Percentiles rank a stretch among this genome's conserved stretches.
These are phyloP conservation scores for Botrylloides violaceus DNA, from an alignment of 23 tunicate species.

Conservation along the genomic window DNA sequence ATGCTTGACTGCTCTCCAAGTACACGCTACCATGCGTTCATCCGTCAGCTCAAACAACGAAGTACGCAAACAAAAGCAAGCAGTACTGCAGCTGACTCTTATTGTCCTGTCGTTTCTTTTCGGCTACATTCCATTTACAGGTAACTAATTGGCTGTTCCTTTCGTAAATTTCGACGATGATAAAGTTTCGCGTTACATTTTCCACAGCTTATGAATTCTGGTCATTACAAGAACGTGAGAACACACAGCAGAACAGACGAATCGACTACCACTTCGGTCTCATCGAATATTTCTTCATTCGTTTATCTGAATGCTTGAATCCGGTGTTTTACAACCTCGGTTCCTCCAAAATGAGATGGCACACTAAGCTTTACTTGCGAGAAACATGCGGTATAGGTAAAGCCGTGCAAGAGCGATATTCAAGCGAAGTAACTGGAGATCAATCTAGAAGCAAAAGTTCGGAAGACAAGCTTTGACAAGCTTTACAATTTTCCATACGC, in stretches of 20 bases:
- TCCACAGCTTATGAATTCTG: conserved; percentile 51
- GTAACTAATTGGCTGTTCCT: too few relatives aligned
- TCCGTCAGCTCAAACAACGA: background rate
- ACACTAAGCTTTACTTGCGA: conserved; percentile 36
- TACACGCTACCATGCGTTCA: background rate
- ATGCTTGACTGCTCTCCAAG: background rate
- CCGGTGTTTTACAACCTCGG: conserved; percentile 89
- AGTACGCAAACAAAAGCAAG: conserved; percentile 8
- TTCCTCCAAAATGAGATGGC: conserved; percentile 50
- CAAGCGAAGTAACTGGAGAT: too few relatives aligned
- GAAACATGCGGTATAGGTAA: too few relatives aligned
- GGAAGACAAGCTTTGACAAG: too few relatives aligned
- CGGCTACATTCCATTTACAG: conserved; percentile 20
- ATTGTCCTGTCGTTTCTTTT: background rate
- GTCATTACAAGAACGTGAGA: conserved; percentile 30
- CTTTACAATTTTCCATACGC: too few relatives aligned
- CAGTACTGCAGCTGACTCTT: background rate
- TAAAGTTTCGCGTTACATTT: background rate
- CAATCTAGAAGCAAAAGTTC: too few relatives aligned
- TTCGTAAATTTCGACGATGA: too few relatives aligned
- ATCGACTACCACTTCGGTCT: conserved; percentile 73
- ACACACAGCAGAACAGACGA: conserved; percentile 14
- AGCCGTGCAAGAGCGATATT: too few relatives aligned
- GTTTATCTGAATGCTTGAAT: conserved; percentile 77
- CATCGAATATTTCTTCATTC: conserved; percentile 54